Conservation (phyloP, 2,888 invertebrate species). For the Adineta ricciae region DNA sequence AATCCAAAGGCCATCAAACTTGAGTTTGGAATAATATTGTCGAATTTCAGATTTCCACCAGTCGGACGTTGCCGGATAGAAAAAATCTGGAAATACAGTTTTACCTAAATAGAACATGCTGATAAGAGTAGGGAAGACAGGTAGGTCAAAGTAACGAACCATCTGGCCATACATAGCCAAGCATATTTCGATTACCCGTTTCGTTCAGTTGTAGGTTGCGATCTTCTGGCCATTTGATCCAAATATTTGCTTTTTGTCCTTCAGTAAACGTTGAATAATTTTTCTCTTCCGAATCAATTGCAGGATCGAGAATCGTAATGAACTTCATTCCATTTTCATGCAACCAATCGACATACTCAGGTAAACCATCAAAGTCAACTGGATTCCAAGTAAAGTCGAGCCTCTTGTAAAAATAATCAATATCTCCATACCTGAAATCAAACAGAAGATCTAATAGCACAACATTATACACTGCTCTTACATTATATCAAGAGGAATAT, state of each 20-base stretch:
- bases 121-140: neutral
- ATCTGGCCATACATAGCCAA: conserved; percentile 33
- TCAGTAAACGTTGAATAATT: conserved; percentile 25
- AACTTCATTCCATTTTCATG: conserved; percentile 41
- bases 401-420: conserved; percentile 43
- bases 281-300: conserved; percentile 26
- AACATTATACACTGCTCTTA: neutral
- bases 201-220: conserved; percentile 29
- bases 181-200: conserved; percentile 25
- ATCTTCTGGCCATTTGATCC: conserved; percentile 32
- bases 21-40: conserved; percentile 36
- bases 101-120: conserved; percentile 7
- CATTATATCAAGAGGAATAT: conserved; percentile 40
- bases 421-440: conserved; percentile 40
- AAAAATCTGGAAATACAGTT: conserved; percentile 40
- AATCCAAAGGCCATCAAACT: conserved; percentile 39
- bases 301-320: conserved; percentile 40
- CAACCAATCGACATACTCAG: conserved; percentile 36
- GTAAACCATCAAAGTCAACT: conserved; percentile 38
- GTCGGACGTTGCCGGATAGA: conserved; percentile 36
- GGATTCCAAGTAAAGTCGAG: conserved; percentile 43
- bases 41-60: conserved; percentile 39
- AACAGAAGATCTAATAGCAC: neutral
- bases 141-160: neutral
- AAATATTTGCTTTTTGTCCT: conserved; percentile 26